phyloP scores from a whole-genome alignment of 2,797 vertebrate genomes.

The Triplophysa bombifrons region DNA sequence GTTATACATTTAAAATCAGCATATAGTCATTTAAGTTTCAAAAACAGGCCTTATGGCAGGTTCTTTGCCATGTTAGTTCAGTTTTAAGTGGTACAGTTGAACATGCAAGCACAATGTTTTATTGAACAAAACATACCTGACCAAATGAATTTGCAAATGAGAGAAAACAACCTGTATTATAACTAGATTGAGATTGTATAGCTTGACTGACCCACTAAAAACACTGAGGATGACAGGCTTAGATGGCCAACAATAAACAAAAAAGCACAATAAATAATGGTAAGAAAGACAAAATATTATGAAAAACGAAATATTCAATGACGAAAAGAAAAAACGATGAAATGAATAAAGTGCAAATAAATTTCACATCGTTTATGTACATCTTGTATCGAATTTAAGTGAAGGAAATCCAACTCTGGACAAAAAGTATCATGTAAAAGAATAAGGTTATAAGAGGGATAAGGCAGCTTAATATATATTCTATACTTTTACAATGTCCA shows the following conservation, averaged over 20 bases:
- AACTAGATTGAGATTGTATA: neutral
- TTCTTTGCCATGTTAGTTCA: neutral
- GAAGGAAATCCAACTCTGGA: neutral
- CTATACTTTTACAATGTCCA: conserved; percentile 55
- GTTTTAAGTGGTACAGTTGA: neutral
- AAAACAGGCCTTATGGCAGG: neutral
- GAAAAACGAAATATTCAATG: neutral
- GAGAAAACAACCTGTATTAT: neutral
- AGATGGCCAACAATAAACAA: neutral
- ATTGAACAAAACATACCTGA: neutral
- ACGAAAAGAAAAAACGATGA: neutral
- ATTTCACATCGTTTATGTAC: conserved; percentile 18
- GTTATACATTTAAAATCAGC: conserved; percentile 19
- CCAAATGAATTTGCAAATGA: neutral
- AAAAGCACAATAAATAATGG: conserved; percentile 48
- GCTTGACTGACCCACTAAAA: neutral
- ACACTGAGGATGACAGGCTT: too few species aligned
- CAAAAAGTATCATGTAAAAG: conserved; percentile 44
- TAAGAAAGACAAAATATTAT: neutral
- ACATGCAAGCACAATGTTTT: neutral
- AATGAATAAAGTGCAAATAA: conserved; percentile 38
- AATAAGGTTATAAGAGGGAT: conserved; percentile 64
- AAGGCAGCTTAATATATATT: conserved; percentile 80
- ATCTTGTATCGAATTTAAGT: neutral
- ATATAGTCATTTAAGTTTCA: conserved; percentile 20